Evolutionary conservation across 2,797 vertebrate species (phyloP), one percentile per base, ranked within the genome.

Genomic region (Melanogrammus aeglefinus): DNA sequence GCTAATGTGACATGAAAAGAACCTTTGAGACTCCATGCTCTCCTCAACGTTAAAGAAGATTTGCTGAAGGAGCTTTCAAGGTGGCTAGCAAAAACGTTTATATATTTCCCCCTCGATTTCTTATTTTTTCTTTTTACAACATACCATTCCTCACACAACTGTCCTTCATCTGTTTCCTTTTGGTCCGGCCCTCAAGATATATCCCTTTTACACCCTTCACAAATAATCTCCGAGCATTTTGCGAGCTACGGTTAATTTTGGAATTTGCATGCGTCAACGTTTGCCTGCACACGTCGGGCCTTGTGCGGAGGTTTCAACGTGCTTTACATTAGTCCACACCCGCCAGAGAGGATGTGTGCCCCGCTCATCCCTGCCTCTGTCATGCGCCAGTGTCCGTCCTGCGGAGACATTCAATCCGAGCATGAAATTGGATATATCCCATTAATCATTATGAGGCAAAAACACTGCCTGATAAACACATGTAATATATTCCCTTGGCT

Each of bases 1-100:
- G 74, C 47, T 84, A 74, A 80, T 83, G 77, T 76, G 79, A 84
- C 82, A 82, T 80, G 69, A 80, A 63, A 77, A 78, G 83, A 91
- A 89, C 82, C 79, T 70, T 80, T 75, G 74, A 84, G 80, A 82
- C 86, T 84, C 89, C 88, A 86, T 81, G 41, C 81, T 85, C 75
- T 79, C 72, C 51, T 27, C 75, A 79, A 78, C 79, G 84, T 74
- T 12, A 16, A 71, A 71, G 27, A 10, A 81, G 74, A 86, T 86
- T 86, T 88, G 81, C 80, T 83, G 85, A 88, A 89, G 85, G 88
- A 88, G 78, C 85, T 93, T 90, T 90, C 86, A 91, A 92, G 89
- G 88, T 90, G 90, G 86, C 33, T 82, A 18, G 83, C 63, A 41
- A 83, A 83, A 86, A 83, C n/a, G 16, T 24, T 66, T 33, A 79